These are phyloP conservation scores for Eucidaris tribuloides DNA, from an alignment of 35 echinoderm and acorn worm genomes.

Conservation along the genomic window DNA sequence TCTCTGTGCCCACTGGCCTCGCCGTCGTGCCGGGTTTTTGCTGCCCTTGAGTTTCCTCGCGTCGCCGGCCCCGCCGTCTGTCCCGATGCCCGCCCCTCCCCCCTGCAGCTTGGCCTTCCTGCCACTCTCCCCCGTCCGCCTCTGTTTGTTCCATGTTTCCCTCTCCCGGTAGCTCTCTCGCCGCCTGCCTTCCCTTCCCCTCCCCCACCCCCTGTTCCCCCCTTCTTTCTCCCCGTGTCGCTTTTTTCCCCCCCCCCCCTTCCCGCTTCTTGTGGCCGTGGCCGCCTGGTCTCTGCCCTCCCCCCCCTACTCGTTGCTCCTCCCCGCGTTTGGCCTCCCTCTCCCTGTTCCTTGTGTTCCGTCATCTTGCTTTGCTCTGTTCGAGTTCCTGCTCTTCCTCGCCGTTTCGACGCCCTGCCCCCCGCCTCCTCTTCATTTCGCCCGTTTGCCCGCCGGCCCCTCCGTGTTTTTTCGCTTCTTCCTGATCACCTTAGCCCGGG, in stretches of 20 bases:
- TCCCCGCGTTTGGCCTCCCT: no score
- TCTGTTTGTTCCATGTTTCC: neutral
- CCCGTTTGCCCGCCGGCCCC: no score
- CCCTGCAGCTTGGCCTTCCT: neutral
- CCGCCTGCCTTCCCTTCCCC: neutral
- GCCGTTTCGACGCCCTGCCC: no score
- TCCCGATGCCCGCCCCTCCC: neutral
- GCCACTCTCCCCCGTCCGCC: neutral
- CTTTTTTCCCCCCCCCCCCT: neutral
- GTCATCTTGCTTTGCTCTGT: no score
- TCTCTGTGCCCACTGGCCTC: neutral
- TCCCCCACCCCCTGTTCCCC: neutral
- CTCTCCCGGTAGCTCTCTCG: neutral
- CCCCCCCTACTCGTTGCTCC: no score
- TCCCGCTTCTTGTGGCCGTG: no score
- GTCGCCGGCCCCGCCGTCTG: neutral
- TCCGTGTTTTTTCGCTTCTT: no score
- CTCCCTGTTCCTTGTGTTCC: no score
- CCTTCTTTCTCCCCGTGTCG: neutral
- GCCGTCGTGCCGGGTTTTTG: neutral
- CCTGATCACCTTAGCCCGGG: no score
- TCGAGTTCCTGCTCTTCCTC: no score
- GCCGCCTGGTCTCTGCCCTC: no score
- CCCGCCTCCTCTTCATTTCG: no score
- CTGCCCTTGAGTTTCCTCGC: neutral